These are phyloP conservation scores for Chaitophorus viminalis DNA, from an alignment of 2,888 invertebrate genomes.

Conservation along the genomic window DNA sequence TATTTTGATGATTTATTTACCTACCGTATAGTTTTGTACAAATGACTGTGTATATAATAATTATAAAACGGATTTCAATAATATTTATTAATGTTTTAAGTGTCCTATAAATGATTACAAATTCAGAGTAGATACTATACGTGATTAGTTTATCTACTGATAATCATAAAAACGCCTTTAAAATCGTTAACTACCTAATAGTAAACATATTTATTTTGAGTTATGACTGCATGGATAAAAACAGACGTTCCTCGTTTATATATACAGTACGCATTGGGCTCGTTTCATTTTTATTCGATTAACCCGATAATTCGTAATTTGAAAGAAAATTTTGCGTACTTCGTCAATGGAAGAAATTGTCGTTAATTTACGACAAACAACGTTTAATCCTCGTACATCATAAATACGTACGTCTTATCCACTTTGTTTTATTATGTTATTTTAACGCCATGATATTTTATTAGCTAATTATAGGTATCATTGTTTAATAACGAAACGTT, in stretches of 20 bases:
- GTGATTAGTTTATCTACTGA: background rate
- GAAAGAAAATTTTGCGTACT: background rate
- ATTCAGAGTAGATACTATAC: background rate
- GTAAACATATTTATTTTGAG: background rate
- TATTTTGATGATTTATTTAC: background rate
- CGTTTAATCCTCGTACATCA: background rate
- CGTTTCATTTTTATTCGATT: background rate
- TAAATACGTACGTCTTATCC: background rate
- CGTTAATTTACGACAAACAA: background rate
- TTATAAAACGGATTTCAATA: background rate
- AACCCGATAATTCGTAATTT: background rate
- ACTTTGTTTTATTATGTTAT: background rate
- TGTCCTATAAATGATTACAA: background rate
- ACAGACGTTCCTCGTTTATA: background rate
- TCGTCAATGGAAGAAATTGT: no score
- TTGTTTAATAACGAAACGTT: background rate
- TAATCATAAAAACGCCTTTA: constrained; percentile 5
- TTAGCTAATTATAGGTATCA: background rate
- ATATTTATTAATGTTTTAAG: constrained; percentile 4
- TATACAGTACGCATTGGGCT: background rate
- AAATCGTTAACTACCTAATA: background rate
- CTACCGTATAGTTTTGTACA: background rate
- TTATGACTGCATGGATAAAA: background rate
- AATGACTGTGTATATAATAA: background rate
- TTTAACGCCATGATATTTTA: background rate